Percentiles rank a stretch among this genome's conserved stretches.
These are phyloP conservation scores for Callospermophilus lateralis DNA, from an alignment of 2,113 vertebrate genomes.

Conservation along the genomic window DNA sequence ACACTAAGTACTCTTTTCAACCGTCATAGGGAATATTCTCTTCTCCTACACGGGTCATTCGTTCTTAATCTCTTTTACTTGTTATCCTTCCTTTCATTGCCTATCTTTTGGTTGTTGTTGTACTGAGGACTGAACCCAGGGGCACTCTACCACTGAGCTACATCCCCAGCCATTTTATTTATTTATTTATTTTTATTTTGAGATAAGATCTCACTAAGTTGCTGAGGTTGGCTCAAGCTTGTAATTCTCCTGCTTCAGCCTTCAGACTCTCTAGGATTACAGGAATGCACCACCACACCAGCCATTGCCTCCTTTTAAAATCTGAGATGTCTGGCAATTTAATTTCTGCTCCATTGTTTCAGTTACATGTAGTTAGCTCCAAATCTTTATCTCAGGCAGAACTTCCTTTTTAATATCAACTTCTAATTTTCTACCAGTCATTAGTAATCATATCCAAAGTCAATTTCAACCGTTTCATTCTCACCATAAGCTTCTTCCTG, in stretches of 20 bases:
- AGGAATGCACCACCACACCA: no score
- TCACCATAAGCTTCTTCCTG: background rate
- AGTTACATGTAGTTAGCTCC: background rate
- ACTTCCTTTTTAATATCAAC: background rate
- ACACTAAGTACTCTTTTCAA: background rate
- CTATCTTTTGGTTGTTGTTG: background rate
- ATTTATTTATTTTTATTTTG: no score
- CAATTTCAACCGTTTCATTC: background rate
- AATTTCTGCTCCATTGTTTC: background rate
- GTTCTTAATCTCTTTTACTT: background rate
- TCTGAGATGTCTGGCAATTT: background rate
- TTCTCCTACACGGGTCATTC: background rate
- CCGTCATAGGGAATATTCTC: background rate
- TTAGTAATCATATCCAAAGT: background rate
- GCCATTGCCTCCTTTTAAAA: background rate
- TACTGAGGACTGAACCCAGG: no score
- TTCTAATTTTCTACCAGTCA: background rate
- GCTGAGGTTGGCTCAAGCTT: no score
- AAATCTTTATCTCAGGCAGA: background rate
- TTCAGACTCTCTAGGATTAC: no score
- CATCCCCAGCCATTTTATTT: no score
- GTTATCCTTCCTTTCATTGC: background rate
- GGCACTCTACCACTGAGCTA: no score
- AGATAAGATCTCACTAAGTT: no score
- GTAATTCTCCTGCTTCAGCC: no score